Evolutionary conservation across 2,113 vertebrate species (phyloP), one percentile per base, ranked within the genome.

Genomic region (Pseudolaguvia tuberculata): DNA sequence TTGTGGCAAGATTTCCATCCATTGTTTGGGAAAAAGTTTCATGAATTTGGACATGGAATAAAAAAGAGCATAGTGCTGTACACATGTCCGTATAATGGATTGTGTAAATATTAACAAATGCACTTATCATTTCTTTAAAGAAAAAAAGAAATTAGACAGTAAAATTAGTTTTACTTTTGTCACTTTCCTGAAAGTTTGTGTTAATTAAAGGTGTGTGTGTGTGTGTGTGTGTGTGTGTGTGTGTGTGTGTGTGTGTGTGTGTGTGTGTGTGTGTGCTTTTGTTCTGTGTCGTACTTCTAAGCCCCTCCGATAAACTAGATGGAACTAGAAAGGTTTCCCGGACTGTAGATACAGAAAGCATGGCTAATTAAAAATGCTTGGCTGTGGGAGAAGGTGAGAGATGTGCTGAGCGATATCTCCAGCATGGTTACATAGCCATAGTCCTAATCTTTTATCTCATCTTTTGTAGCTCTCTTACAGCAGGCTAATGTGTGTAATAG

Each of bases 401-500:
- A 76, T 72, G 51, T 69, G 48, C 31, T 58, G 58, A 68, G 27
- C 5, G n/a, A 29, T 62, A 29, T 75, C 67, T 31, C 29, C 73
- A 48, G 23, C 35, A 12, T 68, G 56, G 71, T 77, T 74, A 74
- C 53, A 79, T 53, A 58, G 59, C 42, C 47, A 55, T 31, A 50
- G 61, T 47, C 66, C n/a, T 78, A 77, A 78, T 58, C 70, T 67
- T 75, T 63, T 73, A 75, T 76, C 70, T 79, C 69, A 69, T 77
- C 66, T 73, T 69, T 45, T 56, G 21, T 13, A 17, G 31, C 8
- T 47, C 53, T 52, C 21, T 63, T 58, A 63, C 51, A 75, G 61
- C 74, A 62, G 57, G 71, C 70, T 75, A 83, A 79, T 73, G 67
- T 69, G 42, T 65, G 70, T 81, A 83, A 82, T 74, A 31, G 8